Evolutionary conservation across 2,797 vertebrate genomes (phyloP), one percentile per base, ranked within the genome.

Genomic region (Morus bassanus): DNA sequence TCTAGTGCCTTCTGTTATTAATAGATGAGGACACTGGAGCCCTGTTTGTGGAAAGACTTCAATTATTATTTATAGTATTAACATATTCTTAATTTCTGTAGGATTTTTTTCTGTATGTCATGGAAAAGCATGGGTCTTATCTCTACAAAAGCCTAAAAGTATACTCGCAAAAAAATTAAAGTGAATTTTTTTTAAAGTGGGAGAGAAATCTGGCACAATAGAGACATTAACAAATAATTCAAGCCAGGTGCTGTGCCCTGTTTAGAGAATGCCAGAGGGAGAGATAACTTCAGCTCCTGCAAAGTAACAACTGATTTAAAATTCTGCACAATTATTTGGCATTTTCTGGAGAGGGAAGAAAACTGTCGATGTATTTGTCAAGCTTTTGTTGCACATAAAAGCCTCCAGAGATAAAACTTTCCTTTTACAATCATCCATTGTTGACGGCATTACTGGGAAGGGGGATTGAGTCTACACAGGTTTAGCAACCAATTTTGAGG

Each of bases 91-190:
- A 37, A 75, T 78, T 88, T 84, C 78, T 69, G 37, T 19, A 69
- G 27, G 11, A 51, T 33, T 79, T 89, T 89, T 68, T 79, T 27
- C 22, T 50, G 17, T 16, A 21, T 35, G 43, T 41, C 54, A 81
- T 3, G 2, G 24, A 65, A 68, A 85, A 90, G 53, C 53, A 72
- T 11, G 6, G 46, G 60, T 31, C 0, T 0, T 31, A 61, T 21
- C 3, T 12, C 76, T 74, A 78, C 6, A 75, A 85, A 88, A 75
- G 17, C 24, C 65, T 53, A 24, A 68, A 59, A 17, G 4, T 22
- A 64, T 63, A 45, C 13, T 72, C 16, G 11, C 24, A 61, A 75
- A 77, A 74, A 84, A 53, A 75, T 70, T 30, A 43, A 69, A 12
- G 22, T 63, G 18, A 51, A 3, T 28, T 85, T 57, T 84, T 60